phyloP scores from a whole-genome alignment of 1,140 invertebrate species.

The Nephotettix cincticeps region DNA sequence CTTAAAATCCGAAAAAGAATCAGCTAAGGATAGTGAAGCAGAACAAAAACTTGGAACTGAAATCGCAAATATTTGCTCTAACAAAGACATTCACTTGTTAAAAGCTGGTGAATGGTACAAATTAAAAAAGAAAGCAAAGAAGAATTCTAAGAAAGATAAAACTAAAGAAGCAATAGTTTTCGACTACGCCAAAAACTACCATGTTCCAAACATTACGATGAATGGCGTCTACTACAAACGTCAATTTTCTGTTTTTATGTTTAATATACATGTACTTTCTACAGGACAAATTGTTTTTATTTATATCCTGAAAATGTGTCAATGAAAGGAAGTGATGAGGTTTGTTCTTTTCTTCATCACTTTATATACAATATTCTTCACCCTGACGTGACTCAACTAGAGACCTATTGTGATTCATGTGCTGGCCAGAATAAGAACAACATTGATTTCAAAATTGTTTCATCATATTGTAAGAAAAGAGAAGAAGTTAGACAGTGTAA shows the following conservation, averaged over 20 bases:
- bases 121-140: slow-evolving; percentile 14
- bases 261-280: slow-evolving; percentile 21
- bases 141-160: background rate
- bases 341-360: slow-evolving; percentile 21
- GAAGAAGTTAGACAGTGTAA: slow-evolving; percentile 20
- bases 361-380: slow-evolving; percentile 21
- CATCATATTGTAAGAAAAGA: slow-evolving; percentile 20
- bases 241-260: slow-evolving; percentile 26
- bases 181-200: slow-evolving; percentile 33
- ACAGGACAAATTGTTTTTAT: background rate
- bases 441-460: slow-evolving; percentile 14
- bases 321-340: slow-evolving; percentile 23
- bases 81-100: slow-evolving; percentile 25
- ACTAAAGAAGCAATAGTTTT: slow-evolving; percentile 31
- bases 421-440: slow-evolving; percentile 27
- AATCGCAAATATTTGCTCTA: slow-evolving; percentile 10
- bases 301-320: slow-evolving; percentile 20
- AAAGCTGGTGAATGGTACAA: slow-evolving; percentile 30
- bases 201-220: slow-evolving; percentile 31
- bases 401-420: slow-evolving; percentile 25
- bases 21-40: slow-evolving; percentile 25
- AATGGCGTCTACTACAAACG: slow-evolving; percentile 31
- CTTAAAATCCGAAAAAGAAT: slow-evolving; percentile 4
- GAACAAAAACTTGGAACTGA: slow-evolving; percentile 26
- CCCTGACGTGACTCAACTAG: slow-evolving; percentile 5